Percentiles rank a stretch among this genome's conserved stretches.
These are phyloP conservation scores for Vireo griseus DNA, from an alignment of 2,797 vertebrate species.

Conservation along the genomic window DNA sequence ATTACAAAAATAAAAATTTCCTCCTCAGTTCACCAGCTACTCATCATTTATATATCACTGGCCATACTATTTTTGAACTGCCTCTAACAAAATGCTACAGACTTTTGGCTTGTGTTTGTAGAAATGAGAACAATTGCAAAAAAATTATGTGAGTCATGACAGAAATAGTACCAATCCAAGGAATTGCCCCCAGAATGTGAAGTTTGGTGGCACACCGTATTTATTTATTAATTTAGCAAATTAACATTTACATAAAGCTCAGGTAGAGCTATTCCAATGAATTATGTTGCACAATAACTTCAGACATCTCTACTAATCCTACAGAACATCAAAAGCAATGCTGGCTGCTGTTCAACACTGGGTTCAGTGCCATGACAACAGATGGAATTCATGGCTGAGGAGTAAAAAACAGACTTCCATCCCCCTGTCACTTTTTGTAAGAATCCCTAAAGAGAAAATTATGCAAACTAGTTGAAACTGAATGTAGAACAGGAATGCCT, in stretches of 20 bases:
- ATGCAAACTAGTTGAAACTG: conserved; percentile 34
- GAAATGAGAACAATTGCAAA: background rate
- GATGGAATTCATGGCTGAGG: conserved; percentile 62
- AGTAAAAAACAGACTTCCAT: conserved; percentile 54
- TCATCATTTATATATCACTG: background rate
- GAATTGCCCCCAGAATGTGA: background rate
- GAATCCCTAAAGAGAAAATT: conserved; percentile 62
- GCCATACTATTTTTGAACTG: background rate
- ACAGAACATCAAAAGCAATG: conserved; percentile 45
- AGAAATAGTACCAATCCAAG: background rate
- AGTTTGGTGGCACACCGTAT: background rate
- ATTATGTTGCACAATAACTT: conserved; percentile 50
- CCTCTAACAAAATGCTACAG: background rate
- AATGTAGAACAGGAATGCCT: conserved; percentile 51
- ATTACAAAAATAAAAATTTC: background rate
- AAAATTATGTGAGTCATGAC: background rate
- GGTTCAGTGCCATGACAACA: conserved; percentile 69
- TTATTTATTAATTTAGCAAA: conserved; percentile 39
- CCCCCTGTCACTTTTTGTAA: conserved; percentile 58
- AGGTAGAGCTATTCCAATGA: conserved; percentile 50
- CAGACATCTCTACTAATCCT: conserved; percentile 58
- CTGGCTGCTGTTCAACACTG: conserved; percentile 60
- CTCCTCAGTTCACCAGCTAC: background rate
- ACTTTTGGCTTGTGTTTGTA: background rate
- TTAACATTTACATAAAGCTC: conserved; percentile 33